These are phyloP conservation scores for Sisor rabdophorus DNA, from an alignment of 2,113 vertebrate species.

Conservation along the genomic window DNA sequence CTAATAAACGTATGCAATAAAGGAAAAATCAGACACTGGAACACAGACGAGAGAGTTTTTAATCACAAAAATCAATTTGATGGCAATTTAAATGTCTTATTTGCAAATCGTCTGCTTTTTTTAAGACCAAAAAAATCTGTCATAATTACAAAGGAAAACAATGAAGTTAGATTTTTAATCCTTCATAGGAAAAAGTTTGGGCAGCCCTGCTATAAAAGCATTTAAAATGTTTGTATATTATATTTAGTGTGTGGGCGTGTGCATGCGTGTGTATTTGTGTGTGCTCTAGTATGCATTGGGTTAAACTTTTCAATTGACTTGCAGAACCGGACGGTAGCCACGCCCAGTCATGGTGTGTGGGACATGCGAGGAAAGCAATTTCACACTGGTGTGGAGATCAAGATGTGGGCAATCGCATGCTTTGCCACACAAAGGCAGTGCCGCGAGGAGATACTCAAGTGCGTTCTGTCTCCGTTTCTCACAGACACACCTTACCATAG, in stretches of 20 bases:
- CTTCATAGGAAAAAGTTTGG: too few species aligned
- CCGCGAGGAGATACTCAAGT: slow-evolving; percentile 98
- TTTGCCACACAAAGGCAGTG: slow-evolving; percentile 98
- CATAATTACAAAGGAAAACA: too few species aligned
- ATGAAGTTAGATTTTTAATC: too few species aligned
- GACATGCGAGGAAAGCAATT: slow-evolving; percentile 99
- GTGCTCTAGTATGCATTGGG: slow-evolving; percentile 35
- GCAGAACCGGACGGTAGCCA: slow-evolving; percentile 96
- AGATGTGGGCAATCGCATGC: slow-evolving; percentile 99
- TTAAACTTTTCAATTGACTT: slow-evolving; percentile 55
- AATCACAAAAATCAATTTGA: too few species aligned
- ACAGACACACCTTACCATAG: background rate
- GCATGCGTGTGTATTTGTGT: slow-evolving; percentile 27
- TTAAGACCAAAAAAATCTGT: too few species aligned
- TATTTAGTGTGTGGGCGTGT: slow-evolving; percentile 1
- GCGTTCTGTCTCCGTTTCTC: slow-evolving; percentile 55
- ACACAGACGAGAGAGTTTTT: too few species aligned
- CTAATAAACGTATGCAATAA: too few species aligned
- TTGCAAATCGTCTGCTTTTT: too few species aligned
- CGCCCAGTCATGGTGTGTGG: slow-evolving; percentile 97
- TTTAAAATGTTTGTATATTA: background rate
- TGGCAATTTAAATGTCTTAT: too few species aligned
- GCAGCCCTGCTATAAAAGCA: too few species aligned
- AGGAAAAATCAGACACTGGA: too few species aligned
- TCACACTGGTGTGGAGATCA: slow-evolving; percentile 97